These are phyloP conservation scores for Cromileptes altivelis DNA, from an alignment of 2,113 vertebrate genomes.

Conservation along the genomic window DNA sequence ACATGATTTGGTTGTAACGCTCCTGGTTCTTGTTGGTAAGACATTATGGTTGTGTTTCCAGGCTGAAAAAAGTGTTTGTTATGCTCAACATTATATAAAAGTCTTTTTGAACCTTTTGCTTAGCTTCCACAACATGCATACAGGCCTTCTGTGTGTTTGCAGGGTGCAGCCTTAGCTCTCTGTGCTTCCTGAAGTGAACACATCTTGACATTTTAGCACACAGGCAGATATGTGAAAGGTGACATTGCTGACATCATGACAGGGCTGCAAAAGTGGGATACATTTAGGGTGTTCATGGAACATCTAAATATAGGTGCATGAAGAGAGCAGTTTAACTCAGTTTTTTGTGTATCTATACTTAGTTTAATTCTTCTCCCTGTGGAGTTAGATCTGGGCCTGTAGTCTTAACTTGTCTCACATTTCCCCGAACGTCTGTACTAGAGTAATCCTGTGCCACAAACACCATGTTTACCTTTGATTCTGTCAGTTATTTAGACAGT, in stretches of 20 bases:
- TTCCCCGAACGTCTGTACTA: slow-evolving; percentile 17
- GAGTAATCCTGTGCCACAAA: slow-evolving; percentile 15
- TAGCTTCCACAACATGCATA: neutral
- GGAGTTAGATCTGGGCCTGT: slow-evolving; percentile 8
- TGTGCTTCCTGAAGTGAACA: slow-evolving; percentile 1
- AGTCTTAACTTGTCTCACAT: slow-evolving; percentile 15
- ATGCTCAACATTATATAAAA: neutral
- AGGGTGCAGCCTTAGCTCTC: neutral
- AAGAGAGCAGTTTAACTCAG: neutral
- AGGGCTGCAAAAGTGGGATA: slow-evolving; percentile 2
- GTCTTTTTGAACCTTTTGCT: neutral
- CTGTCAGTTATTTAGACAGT: slow-evolving; percentile 13
- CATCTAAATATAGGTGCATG: slow-evolving; percentile 8
- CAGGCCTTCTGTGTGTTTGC: neutral
- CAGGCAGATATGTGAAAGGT: slow-evolving; percentile 31
- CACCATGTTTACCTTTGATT: slow-evolving; percentile 12
- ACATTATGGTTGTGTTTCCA: neutral
- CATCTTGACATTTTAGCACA: slow-evolving; percentile 40
- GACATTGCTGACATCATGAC: slow-evolving; percentile 22
- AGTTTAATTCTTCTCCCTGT: neutral
- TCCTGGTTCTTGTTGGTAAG: neutral
- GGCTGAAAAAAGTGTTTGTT: neutral
- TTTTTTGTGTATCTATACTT: neutral
- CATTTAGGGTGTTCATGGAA: neutral
- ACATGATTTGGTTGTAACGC: neutral